These are phyloP conservation scores for Lamellibrachia luymesi DNA, from an alignment of 1,140 invertebrate species.

Conservation along the genomic window DNA sequence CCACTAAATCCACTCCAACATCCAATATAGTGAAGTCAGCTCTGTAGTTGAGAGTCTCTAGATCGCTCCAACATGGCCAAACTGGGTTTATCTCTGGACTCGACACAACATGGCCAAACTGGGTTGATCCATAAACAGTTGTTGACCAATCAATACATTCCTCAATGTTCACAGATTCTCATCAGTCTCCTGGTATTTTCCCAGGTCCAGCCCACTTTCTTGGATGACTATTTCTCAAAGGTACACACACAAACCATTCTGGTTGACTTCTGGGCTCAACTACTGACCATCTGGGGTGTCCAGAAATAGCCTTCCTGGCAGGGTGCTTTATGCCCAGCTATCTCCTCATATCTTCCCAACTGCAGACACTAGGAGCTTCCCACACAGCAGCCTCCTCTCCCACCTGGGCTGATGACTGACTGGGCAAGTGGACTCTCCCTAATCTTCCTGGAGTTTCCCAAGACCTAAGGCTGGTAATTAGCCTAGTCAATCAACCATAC, in stretches of 20 bases:
- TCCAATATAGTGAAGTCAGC: no score
- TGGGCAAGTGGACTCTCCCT: neutral
- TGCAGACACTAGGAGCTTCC: neutral
- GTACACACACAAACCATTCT: neutral
- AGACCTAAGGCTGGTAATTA: neutral
- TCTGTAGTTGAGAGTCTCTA: neutral
- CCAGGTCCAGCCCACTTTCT: neutral
- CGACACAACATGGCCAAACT: neutral
- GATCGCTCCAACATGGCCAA: no score
- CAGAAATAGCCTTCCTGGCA: neutral
- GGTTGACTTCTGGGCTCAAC: neutral
- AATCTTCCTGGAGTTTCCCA: neutral
- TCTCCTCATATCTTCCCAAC: neutral
- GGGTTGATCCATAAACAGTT: neutral
- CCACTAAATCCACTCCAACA: neutral
- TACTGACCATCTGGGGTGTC: neutral
- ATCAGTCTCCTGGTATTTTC: neutral
- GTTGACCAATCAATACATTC: neutral
- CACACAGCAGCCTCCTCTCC: neutral
- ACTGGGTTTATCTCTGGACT: no score
- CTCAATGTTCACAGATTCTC: neutral
- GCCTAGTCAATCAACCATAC: neutral
- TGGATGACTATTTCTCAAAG: neutral
- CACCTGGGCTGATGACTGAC: neutral
- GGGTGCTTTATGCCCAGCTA: slow-evolving; percentile 1